These are phyloP conservation scores for Pangasianodon hypophthalmus DNA, from an alignment of 2,113 vertebrate species.

Conservation along the genomic window DNA sequence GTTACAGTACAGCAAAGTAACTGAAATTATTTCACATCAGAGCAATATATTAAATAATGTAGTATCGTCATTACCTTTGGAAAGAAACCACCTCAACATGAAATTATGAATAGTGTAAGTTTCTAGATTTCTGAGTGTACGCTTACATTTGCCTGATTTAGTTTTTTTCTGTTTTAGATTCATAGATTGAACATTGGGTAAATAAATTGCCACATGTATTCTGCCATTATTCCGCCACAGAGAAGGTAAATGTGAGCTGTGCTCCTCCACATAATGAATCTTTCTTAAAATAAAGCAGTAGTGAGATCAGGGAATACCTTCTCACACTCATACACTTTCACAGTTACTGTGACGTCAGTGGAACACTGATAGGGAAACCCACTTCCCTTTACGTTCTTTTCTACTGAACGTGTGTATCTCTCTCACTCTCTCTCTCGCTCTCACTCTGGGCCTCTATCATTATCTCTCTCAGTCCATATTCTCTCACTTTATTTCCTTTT, in stretches of 20 bases:
- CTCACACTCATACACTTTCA: background rate
- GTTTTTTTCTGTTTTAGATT: background rate
- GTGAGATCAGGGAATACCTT: constrained; percentile 41
- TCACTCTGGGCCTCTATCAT: background rate
- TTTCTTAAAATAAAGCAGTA: background rate
- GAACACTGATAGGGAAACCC: constrained; percentile 38
- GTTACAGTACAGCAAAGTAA: background rate
- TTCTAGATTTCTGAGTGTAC: background rate
- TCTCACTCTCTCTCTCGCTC: background rate
- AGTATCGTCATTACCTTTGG: background rate
- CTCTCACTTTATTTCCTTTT: too few relatives aligned
- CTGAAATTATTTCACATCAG: background rate
- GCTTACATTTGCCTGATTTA: background rate
- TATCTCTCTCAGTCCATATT: background rate
- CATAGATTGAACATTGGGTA: background rate
- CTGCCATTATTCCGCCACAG: background rate
- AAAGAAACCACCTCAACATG: background rate
- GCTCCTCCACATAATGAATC: background rate
- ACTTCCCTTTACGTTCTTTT: constrained; percentile 12
- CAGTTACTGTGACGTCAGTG: constrained; percentile 1
- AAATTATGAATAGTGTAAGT: background rate
- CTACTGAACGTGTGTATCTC: background rate
- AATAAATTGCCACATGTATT: too few relatives aligned
- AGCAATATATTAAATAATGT: background rate
- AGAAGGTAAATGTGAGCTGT: background rate